Conservation (phyloP, 64 coral and sea anemone species). For the Acropora yongei region DNA sequence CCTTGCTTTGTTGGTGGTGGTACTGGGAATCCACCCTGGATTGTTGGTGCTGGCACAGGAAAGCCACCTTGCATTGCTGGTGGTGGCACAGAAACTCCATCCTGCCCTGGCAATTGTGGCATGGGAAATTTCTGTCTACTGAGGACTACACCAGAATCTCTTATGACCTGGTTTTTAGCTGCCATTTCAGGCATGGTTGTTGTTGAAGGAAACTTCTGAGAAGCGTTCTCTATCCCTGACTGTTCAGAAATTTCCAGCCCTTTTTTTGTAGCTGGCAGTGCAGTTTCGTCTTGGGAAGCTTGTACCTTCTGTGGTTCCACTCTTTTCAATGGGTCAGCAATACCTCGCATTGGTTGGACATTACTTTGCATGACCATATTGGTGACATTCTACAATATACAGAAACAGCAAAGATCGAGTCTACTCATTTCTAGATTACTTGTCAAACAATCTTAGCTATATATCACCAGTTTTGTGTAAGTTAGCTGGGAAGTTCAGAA, state of each 20-base stretch:
- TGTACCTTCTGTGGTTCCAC: background rate
- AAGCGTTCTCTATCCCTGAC: background rate
- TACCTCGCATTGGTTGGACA: background rate
- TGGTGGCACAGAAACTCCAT: too few species aligned
- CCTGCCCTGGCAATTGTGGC: background rate
- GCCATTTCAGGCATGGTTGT: background rate
- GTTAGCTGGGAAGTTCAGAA: too few species aligned
- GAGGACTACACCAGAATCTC: background rate
- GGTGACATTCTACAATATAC: background rate
- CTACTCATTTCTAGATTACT: too few species aligned
- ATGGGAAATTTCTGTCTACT: background rate
- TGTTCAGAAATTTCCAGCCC: background rate
- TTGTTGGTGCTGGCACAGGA: too few species aligned
- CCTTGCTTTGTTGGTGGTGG: too few species aligned
- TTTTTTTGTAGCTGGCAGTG: background rate
- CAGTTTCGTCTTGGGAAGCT: background rate
- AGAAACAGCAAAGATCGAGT: background rate
- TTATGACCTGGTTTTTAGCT: background rate
- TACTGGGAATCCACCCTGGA: too few species aligned
- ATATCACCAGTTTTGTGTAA: too few species aligned
- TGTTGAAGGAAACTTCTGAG: background rate
- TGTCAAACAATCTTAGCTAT: too few species aligned
- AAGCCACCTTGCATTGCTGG: too few species aligned
- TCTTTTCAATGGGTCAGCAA: background rate
- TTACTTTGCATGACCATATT: conserved; percentile 11